A percentile compares a stretch with the other conserved stretches of the same genome.
phyloP scores from a whole-genome alignment of 1,140 invertebrate genomes.

The Drosophila serrata region DNA sequence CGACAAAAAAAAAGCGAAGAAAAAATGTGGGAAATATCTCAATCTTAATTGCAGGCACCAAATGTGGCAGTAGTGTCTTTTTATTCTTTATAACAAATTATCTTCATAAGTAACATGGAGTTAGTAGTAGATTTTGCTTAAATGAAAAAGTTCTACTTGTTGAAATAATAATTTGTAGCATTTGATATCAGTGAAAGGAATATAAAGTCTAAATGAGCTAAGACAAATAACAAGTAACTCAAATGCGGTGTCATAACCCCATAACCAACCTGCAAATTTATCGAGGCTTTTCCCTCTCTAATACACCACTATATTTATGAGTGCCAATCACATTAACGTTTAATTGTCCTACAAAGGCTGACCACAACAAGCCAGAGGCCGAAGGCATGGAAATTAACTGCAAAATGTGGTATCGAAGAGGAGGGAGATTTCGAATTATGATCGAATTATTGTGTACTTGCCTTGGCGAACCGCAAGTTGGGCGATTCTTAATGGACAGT shows the following conservation, averaged over 20 bases:
- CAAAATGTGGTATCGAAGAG: constrained; percentile 23
- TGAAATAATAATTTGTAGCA: no score
- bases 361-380: constrained; percentile 41
- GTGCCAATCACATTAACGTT: constrained; percentile 50
- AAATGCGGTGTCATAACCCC: no score
- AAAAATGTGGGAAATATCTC: constrained; percentile 30
- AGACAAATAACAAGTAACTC: no score
- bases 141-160: no score
- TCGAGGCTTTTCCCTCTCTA: background rate
- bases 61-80: constrained; percentile 33
- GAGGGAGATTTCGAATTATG: background rate
- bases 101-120: constrained; percentile 1
- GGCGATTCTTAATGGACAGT: background rate
- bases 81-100: constrained; percentile 12
- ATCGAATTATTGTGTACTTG: constrained; percentile 28
- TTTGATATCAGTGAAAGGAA: no score
- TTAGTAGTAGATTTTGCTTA: background rate
- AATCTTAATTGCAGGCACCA: constrained; percentile 58
- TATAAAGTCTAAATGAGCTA: no score
- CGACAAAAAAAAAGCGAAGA: constrained; percentile 9
- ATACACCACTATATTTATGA: background rate
- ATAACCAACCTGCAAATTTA: no score
- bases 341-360: constrained; percentile 42
- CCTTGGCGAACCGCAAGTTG: constrained; percentile 21
- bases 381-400: constrained; percentile 49